A percentile compares a stretch with the other conserved stretches of the same genome.
These are phyloP conservation scores for Oriolus oriolus DNA, from an alignment of 2,113 vertebrate genomes.

Conservation along the genomic window DNA sequence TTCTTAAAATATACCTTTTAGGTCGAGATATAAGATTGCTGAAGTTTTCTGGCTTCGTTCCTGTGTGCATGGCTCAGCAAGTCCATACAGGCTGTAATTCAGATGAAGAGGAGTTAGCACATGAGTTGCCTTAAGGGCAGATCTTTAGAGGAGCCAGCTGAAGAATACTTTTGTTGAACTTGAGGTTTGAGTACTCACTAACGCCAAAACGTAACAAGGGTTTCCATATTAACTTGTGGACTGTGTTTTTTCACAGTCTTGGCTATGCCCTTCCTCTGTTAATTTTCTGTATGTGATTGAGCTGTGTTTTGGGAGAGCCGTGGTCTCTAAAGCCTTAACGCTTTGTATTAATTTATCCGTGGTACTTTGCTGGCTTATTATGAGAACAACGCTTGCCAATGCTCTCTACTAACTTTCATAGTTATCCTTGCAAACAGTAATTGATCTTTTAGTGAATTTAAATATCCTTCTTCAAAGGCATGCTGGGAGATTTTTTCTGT, in stretches of 20 bases:
- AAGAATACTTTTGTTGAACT: neutral
- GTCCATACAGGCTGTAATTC: neutral
- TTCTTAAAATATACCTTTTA: neutral
- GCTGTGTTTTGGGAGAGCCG: conserved; percentile 25
- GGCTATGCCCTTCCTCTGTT: neutral
- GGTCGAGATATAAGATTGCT: neutral
- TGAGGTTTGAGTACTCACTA: neutral
- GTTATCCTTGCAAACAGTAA: conserved; percentile 48
- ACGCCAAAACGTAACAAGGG: neutral
- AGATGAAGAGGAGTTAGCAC: neutral
- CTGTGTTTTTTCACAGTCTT: neutral
- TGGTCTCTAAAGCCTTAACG: neutral
- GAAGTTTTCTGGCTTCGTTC: neutral
- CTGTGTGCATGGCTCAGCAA: neutral
- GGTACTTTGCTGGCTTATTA: conserved; percentile 5
- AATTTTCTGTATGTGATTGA: neutral
- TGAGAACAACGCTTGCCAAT: neutral
- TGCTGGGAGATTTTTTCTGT: conserved; percentile 5
- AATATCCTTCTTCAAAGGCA: neutral
- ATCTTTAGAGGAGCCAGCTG: neutral
- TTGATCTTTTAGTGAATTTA: conserved; percentile 47
- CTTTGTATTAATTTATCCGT: conserved; percentile 7
- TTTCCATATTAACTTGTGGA: neutral
- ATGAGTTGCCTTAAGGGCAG: neutral
- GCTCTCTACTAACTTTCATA: conserved; percentile 31